These are phyloP conservation scores for Ruditapes philippinarum DNA, from an alignment of 1,140 invertebrate species.

Conservation along the genomic window DNA sequence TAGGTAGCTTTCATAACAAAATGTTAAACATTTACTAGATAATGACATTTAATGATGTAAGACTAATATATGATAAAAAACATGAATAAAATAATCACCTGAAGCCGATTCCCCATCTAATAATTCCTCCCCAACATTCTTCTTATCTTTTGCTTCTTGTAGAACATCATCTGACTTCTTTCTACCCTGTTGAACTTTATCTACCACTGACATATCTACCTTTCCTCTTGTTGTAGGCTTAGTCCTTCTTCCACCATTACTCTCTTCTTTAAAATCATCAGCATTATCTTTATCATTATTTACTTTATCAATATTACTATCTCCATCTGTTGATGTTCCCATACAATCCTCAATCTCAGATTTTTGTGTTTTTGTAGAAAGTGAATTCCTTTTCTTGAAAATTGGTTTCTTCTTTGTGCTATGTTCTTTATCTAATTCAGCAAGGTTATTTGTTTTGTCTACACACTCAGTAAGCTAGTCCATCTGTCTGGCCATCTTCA, in stretches of 20 bases:
- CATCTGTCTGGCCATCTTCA: neutral
- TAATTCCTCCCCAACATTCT: neutral
- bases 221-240: neutral
- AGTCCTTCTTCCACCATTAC: neutral
- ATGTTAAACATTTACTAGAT: no score
- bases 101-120: neutral
- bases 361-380: neutral
- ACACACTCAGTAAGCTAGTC: no score
- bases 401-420: constrained; percentile 42
- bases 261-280: neutral
- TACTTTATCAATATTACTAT: neutral
- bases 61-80: no score
- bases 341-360: neutral
- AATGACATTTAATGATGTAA: no score
- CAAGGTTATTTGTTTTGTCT: neutral
- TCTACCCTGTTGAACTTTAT: constrained; percentile 28
- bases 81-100: neutral
- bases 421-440: neutral
- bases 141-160: neutral
- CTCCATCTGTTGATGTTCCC: neutral
- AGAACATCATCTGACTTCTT: neutral
- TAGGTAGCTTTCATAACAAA: no score
- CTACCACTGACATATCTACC: constrained; percentile 5
- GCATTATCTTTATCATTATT: neutral
- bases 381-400: constrained; percentile 32